phyloP scores from a whole-genome alignment of 2,113 vertebrate genomes.

The Odobenus rosmarus region DNA sequence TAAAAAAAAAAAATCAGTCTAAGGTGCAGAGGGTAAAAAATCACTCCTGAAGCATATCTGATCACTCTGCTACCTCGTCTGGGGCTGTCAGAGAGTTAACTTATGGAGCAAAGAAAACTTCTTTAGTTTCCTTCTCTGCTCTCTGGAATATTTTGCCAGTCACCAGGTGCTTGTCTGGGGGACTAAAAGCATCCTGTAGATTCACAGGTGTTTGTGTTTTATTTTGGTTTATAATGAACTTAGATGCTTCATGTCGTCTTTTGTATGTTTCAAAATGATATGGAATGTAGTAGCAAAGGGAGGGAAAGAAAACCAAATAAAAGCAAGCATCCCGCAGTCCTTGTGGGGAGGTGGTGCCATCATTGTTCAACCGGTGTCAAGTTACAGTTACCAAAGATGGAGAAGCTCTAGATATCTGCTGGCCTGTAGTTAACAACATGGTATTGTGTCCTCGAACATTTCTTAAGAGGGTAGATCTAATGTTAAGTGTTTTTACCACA shows the following conservation, averaged over 20 bases:
- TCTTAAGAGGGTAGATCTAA: background rate
- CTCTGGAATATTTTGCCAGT: background rate
- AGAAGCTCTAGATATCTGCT: background rate
- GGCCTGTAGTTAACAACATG: rapidly evolving
- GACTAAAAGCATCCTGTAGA: background rate
- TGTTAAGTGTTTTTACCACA: background rate
- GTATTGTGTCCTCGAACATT: too few relatives aligned
- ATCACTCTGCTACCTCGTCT: too few relatives aligned
- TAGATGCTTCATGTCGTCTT: background rate
- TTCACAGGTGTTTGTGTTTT: background rate
- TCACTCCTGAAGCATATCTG: background rate
- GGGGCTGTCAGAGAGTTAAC: background rate
- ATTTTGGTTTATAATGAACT: background rate
- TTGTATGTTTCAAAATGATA: background rate
- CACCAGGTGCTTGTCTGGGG: background rate
- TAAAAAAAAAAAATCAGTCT: background rate
- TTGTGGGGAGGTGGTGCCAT: background rate
- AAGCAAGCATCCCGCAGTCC: background rate
- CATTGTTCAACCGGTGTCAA: background rate
- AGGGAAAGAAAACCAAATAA: background rate
- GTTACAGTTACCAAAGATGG: background rate
- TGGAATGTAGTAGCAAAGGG: background rate
- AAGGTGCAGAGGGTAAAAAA: background rate
- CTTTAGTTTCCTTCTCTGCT: background rate
- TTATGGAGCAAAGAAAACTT: background rate